Evolutionary conservation across 2,797 vertebrate genomes (phyloP), one percentile per base, ranked within the genome.

Genomic region (Potorous gilbertii): DNA sequence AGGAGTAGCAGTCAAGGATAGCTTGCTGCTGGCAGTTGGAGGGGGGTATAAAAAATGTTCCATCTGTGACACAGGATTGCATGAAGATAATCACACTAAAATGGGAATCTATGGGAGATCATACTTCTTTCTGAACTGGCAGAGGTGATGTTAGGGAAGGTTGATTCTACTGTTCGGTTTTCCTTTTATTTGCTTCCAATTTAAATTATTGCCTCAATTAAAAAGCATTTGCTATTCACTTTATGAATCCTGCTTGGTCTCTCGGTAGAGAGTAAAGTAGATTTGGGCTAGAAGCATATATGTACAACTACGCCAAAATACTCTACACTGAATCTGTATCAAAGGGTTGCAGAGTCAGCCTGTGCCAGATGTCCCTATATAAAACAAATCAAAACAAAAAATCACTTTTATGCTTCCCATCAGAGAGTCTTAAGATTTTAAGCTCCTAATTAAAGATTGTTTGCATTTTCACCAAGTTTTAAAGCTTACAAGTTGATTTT

Each of bases 281-380:
- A 55, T 95, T 94, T 29, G 56, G 94, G 14, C 6, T 90, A 54
- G 11, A 92, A 55, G 29, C 92, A 55, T 93, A 74, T 91, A 50
- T 93, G 93, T 94, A 90, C 54, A 94, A 94, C 91, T 40, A 50
- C 27, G 27, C 50, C n/a, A 92, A 28, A 95, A 55, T 6, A 57
- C 57, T 52, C 55, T 55, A 24, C 50, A 46, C 40, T 46, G 9
- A 81, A 81, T 24, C 40, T 46, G 9, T 87, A 50, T 87, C 40
- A 87, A 87, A 27, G 40, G 8, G 21, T 87, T 87, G 3, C 9
- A 28, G 2, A 21, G 18, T 87, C 40, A 11, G 3, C 18, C 66
- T 50, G 21, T 46, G 74, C 40, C 40, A 46, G 1, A 27, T 50
- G 40, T 87, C 0, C 74, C 21, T 50, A 50, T 40, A 46, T 46